phyloP scores from a whole-genome alignment of 2,888 invertebrate species.

The Blastobasis lacticolella region DNA sequence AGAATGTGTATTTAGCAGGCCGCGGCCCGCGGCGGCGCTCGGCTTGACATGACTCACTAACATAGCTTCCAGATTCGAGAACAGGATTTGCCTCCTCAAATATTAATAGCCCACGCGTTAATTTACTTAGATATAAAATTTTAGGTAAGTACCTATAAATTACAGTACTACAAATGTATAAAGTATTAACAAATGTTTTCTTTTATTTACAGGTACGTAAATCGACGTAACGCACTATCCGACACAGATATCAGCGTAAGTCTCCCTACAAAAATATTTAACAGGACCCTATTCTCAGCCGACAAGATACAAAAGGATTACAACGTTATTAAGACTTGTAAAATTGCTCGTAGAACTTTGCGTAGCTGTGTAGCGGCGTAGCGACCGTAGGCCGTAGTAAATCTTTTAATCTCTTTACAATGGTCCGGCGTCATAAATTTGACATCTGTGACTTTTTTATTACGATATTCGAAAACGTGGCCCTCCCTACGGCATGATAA shows the following conservation, averaged over 20 bases:
- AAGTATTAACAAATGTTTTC: not conserved
- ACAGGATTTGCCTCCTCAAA: too few species aligned
- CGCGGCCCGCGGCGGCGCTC: too few species aligned
- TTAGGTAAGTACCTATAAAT: too few species aligned
- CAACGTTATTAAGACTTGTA: slow-evolving; percentile 41
- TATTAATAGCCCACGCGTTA: too few species aligned
- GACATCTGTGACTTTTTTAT: slow-evolving; percentile 74
- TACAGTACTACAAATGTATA: too few species aligned
- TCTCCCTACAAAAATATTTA: not conserved
- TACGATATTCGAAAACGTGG: slow-evolving; percentile 70
- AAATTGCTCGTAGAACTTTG: slow-evolving; percentile 41
- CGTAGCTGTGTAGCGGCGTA: slow-evolving; percentile 33
- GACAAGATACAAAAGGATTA: slow-evolving; percentile 34
- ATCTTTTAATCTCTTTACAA: slow-evolving; percentile 74
- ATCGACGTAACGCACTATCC: not conserved
- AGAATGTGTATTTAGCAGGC: slow-evolving; percentile 7
- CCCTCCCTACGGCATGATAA: slow-evolving; percentile 69
- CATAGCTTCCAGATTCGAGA: too few species aligned
- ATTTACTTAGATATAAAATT: too few species aligned
- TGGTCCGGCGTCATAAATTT: slow-evolving; percentile 71
- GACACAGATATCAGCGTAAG: slow-evolving; percentile 5
- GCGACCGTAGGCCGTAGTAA: slow-evolving; percentile 49
- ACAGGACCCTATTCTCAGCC: slow-evolving; percentile 6
- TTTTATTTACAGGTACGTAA: slow-evolving; percentile 8
- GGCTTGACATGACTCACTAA: too few species aligned